Percentiles rank a stretch among this genome's conserved stretches.
Evolutionary conservation across 2,113 vertebrate genomes (phyloP).

Genomic region (Phaethon lepturus): DNA sequence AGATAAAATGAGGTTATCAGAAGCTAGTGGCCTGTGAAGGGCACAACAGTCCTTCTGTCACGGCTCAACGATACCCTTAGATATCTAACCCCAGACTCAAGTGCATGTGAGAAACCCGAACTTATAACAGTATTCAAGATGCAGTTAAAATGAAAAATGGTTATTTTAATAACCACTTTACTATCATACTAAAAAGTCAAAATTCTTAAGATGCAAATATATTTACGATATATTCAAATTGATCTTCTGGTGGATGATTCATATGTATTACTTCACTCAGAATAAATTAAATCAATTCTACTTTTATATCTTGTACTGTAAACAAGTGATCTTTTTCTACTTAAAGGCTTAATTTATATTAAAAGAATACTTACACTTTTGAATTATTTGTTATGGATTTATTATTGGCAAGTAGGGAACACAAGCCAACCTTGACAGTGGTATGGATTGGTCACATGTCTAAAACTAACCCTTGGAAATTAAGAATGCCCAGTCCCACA

Average conservation of each 20-base stretch:
- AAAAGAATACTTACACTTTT: not conserved
- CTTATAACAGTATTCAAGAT: not conserved
- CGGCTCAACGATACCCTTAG: constrained; percentile 38
- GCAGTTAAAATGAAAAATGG: not conserved
- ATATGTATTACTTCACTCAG: not conserved
- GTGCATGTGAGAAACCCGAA: not conserved
- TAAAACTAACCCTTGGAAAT: not conserved
- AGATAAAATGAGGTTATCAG: constrained; percentile 73
- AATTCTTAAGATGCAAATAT: constrained; percentile 18
- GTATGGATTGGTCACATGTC: accelerated
- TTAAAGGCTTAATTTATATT: not conserved
- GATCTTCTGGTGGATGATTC: not conserved
- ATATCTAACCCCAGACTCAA: constrained; percentile 39
- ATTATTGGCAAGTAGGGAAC: not conserved
- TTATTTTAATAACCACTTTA: not conserved
- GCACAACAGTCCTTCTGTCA: constrained; percentile 46
- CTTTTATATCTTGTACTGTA: not conserved
- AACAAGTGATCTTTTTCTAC: not conserved
- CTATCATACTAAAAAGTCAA: not conserved
- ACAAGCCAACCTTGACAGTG: not conserved
- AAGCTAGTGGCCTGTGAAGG: constrained; percentile 74
- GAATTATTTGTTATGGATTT: not conserved
- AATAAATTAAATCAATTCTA: not conserved
- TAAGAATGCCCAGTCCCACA: not conserved
- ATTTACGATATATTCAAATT: not conserved